Base-by-base conservation (phyloP, 2,797 vertebrate genomes). In the Pempheris klunzingeri region DNA sequence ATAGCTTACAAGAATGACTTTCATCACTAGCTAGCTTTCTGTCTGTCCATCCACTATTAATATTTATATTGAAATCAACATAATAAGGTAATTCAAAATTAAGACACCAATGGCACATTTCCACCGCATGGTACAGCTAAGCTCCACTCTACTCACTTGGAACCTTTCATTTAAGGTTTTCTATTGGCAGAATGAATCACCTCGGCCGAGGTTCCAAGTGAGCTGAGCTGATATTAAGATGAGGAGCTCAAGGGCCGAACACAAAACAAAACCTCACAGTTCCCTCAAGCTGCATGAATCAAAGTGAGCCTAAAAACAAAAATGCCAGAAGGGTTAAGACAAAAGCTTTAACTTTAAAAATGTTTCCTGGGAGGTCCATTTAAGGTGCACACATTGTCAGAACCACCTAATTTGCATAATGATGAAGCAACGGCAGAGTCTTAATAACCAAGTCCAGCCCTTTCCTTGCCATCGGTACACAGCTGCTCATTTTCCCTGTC, bases 401-500 rank as follows among this genome's bases (percentile, higher is more conserved):
- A 65, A 61, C 15, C 14, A 47, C n/a, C 41, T 36, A 46, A 55
- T 77, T 78, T 80, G 36, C 41, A 76, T 57, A 53, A 71, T 47
- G 54, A 81, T 73, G 52, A 83, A 60, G 69, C 52, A 60, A 30
- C 39, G 36, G 50, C 34, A 36, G 47, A 57, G 59, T 78, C 69
- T 71, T 80, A 66, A 78, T 38, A 72, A 75, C 9, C 34, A 18
- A 59, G 65, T 44, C 34, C 63, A 30, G 62, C 76, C 65, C 50
- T 69, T 73, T 71, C 73, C 47, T 46, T 2, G 44, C 70, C 38
- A 41, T 70, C 78, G 50, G 80, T 77, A 62, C 71, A 79, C 87
- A 85, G 83, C 67, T 53, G 36, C 83, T 82, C 71, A 71, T 80
- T 87, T 81, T 68, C 73, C 52, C 47, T 61, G 68, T 84, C 87